Percentiles rank a stretch among this genome's conserved stretches.
These are phyloP conservation scores for Agelaius tricolor DNA, from an alignment of 2,113 vertebrate species.

Conservation along the genomic window DNA sequence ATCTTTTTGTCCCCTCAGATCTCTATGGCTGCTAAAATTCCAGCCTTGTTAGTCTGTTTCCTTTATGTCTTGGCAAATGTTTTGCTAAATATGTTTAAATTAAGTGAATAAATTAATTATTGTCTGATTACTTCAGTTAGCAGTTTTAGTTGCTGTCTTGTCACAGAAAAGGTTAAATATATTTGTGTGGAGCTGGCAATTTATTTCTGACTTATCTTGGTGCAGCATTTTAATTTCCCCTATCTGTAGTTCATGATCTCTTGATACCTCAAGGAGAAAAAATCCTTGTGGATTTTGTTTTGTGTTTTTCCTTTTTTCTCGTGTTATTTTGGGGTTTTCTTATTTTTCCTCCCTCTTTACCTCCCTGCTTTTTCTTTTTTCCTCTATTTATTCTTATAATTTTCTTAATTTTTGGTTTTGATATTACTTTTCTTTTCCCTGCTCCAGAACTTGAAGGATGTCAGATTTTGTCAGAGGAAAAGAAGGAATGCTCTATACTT, in stretches of 20 bases:
- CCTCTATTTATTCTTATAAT: fast-evolving
- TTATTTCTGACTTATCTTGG: neutral
- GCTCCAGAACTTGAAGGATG: neutral
- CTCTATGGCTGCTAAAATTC: neutral
- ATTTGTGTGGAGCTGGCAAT: neutral
- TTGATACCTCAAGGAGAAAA: neutral
- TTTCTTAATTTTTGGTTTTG: neutral
- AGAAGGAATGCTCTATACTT: neutral
- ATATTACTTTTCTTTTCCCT: neutral
- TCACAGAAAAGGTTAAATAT: neutral
- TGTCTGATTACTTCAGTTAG: neutral
- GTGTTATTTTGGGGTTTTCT: fast-evolving
- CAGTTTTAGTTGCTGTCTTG: neutral
- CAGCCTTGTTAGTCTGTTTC: neutral
- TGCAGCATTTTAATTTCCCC: neutral
- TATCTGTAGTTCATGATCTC: neutral
- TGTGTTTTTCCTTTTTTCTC: fast-evolving
- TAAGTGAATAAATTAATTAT: neutral
- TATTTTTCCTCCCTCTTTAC: neutral
- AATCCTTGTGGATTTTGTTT: fast-evolving
- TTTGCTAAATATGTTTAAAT: neutral
- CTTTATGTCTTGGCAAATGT: neutral
- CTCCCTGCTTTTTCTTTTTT: fast-evolving
- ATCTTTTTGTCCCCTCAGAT: neutral
- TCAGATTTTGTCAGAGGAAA: neutral